Conservation (phyloP, 2,888 invertebrate species). For the Pocota personata region DNA sequence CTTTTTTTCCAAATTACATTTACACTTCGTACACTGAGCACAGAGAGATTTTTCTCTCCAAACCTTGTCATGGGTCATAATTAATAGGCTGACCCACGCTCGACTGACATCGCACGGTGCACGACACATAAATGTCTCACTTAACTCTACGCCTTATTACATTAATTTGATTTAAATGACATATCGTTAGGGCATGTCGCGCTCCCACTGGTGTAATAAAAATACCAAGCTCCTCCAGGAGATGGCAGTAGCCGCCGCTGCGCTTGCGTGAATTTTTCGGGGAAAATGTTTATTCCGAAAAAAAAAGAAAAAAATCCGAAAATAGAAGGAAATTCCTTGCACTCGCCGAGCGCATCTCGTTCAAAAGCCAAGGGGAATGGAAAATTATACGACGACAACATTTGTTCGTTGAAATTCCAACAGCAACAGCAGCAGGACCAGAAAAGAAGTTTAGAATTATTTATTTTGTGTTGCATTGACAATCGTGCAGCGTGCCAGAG, state of each 20-base stretch:
- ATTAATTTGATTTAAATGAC: slow-evolving; percentile 73
- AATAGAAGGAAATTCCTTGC: slow-evolving; percentile 73
- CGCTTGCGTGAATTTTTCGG: slow-evolving; percentile 69
- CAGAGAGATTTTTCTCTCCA: not conserved
- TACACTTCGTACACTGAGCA: not conserved
- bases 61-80: slow-evolving; percentile 53
- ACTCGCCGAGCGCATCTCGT: slow-evolving; percentile 63
- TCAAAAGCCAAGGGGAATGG: slow-evolving; percentile 59
- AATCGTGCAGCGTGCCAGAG: slow-evolving; percentile 72
- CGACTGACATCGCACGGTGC: slow-evolving; percentile 66
- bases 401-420: slow-evolving; percentile 72
- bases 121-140: slow-evolving; percentile 71
- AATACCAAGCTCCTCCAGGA: slow-evolving; percentile 60
- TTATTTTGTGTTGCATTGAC: slow-evolving; percentile 73
- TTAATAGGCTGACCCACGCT: slow-evolving; percentile 68
- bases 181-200: slow-evolving; percentile 53
- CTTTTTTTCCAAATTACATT: slow-evolving; percentile 9
- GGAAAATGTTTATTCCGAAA: slow-evolving; percentile 44
- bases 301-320: slow-evolving; percentile 42
- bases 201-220: slow-evolving; percentile 61
- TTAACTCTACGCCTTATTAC: slow-evolving; percentile 71
- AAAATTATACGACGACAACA: slow-evolving; percentile 69
- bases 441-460: slow-evolving; percentile 66
- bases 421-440: slow-evolving; percentile 50
- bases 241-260: slow-evolving; percentile 51